Base-by-base conservation (phyloP, 2,888 invertebrate species). In the Syrista parreyssii region DNA sequence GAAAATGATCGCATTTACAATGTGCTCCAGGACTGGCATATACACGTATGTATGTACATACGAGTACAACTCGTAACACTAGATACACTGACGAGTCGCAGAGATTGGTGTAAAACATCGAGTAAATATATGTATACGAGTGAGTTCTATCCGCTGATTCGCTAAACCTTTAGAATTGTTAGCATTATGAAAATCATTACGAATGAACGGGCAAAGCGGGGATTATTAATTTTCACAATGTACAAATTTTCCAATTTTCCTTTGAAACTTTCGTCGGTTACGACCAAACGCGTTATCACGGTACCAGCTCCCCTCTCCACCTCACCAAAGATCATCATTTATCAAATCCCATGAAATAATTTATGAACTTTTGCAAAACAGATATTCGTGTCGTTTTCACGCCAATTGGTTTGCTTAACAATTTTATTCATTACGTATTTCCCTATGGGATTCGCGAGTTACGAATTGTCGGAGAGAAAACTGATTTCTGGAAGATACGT, bases 1-100 rank as follows among this genome's bases (percentile, higher is more conserved):
- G 77, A 77, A 75, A 77, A 75, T 69, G 32, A 77, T 77, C 77
- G 35, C 77, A 75, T 77, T 69, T 36, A 71, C 77, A 69, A 55
- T 77, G 23, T 71, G n/a, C 77, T 55, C 31, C 68, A 33, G 68
- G 34, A 74, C 68, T 55, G 15, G 34, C 30, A 35, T 12, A n/a
- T 32, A 35, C 32, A 32, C 1, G 23, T 31, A 11, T 68, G 33
- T n/a, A 68, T 68, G 33, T n/a, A 68, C 23, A 15, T 40, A 31
- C 71, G 71, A 31, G 32, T 11, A 31, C 32, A 33, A 32, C 71
- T 6, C 15, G 11, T 73, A 73, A 4, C 23, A 40, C 55, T 23
- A 23, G 23, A 9, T 9, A 23, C 23, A 2, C 55, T 2, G 55
- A 23, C 55, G 55, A 55, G 23, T 55, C 23, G 55, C 55, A 23